Base-by-base conservation (phyloP, 23 tunicate species). In the Trididemnum clinides region DNA sequence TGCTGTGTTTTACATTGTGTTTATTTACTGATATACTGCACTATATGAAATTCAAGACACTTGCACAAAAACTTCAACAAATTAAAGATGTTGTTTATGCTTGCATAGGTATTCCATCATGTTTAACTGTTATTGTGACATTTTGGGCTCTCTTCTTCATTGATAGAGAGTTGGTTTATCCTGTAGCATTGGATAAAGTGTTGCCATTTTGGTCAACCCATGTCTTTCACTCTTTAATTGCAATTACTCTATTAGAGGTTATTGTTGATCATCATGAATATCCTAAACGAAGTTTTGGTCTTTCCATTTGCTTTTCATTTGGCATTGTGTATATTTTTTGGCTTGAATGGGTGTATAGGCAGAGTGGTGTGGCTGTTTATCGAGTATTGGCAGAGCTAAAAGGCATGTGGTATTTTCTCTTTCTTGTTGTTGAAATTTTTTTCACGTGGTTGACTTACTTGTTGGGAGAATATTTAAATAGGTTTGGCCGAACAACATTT, bases 121-220 rank as follows among this genome's bases (percentile, higher is more conserved):
- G 54, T 10, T 19, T 85, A 33, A 54, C 73, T 35, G 86, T 87
- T 12, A 71, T 87, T 70, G 35, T 64, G 19, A 70, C 86, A n/a
- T 87, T 87, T 54, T 87, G 91, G 91, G 71, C 39, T 36, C 23
- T 87, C 6, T 80, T 22, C 38, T 10, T 57, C 3, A 57, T 80
- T 4, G 86, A 87, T 28, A 44, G 86, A 36, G 86, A 87, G 26
- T n/a, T 87, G 86, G 70, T 87, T 33, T 70, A 80, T 33, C 91
- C 91, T 3, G 26, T 5, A 32, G 4, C 7, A 5, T 29, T 87
- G 20, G 91, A 87, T 70, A 37, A 87, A 34, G 34, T 76, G 20
- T 38, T 87, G 21, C 91, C 91, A 19, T 6, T 28, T 1, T 87
- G 81, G 81, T 59, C 64, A 3, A 87, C 81, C 35, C 86, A 87